phyloP scores from a whole-genome alignment of 2,113 vertebrate species.

The Piaya cayana region DNA sequence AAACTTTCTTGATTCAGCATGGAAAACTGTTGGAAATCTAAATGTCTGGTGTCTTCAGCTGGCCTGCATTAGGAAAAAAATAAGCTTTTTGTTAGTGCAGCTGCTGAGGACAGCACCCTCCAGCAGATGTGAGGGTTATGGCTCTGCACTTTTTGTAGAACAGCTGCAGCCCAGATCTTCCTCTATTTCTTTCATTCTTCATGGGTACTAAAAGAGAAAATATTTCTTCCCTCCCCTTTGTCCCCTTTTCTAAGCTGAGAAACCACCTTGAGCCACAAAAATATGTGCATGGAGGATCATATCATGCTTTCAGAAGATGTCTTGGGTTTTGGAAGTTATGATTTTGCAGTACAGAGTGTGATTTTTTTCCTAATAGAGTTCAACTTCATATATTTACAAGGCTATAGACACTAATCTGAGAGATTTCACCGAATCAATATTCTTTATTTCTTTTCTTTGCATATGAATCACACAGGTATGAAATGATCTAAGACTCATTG shows the following conservation, averaged over 20 bases:
- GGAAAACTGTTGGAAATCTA: not conserved
- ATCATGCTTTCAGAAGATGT: not conserved
- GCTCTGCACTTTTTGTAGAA: not conserved
- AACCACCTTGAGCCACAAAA: not conserved
- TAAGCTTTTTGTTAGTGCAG: not conserved
- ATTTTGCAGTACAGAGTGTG: not conserved
- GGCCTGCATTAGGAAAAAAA: not conserved
- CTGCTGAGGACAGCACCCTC: not conserved
- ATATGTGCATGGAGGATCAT: not conserved
- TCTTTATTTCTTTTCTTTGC: not conserved
- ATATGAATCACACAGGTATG: not conserved
- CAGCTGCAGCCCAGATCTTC: not conserved
- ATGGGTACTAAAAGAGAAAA: not conserved
- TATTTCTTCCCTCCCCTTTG: not conserved
- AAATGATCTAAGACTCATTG: not conserved
- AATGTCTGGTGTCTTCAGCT: not conserved
- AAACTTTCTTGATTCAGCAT: not conserved
- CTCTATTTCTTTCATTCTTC: not conserved
- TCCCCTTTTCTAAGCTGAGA: not conserved
- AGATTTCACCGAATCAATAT: not conserved
- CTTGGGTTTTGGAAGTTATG: not conserved
- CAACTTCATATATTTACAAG: not conserved
- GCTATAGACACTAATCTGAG: not conserved
- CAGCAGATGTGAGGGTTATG: not conserved
- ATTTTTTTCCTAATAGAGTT: not conserved